phyloP scores from a whole-genome alignment of 2,113 vertebrate genomes.

The Zosterops japonicus region DNA sequence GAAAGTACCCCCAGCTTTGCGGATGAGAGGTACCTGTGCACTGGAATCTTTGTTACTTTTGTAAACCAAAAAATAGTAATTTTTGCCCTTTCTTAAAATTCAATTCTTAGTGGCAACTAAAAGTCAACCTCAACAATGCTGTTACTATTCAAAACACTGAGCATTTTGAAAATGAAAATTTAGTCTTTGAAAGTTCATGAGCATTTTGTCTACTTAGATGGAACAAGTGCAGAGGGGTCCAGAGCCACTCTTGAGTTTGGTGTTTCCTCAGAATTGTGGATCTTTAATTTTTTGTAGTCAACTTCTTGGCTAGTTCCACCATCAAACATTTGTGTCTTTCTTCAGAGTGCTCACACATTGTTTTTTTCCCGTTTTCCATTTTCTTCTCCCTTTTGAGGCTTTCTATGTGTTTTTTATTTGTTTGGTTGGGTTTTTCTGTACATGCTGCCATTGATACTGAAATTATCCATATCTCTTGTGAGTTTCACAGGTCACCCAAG shows the following conservation, averaged over 20 bases:
- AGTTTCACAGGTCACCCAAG: too few relatives aligned
- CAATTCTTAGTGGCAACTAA: background rate
- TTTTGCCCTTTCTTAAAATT: background rate
- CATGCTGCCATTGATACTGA: background rate
- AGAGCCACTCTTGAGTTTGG: background rate
- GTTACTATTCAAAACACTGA: background rate
- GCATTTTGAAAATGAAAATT: background rate
- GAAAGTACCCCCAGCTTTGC: background rate
- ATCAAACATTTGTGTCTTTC: background rate
- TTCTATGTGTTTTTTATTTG: background rate
- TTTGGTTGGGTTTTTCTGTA: background rate
- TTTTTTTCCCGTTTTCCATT: background rate
- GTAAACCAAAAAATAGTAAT: background rate
- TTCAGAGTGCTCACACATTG: background rate
- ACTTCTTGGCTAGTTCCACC: background rate
- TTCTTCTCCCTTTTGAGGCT: background rate
- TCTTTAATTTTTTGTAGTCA: background rate
- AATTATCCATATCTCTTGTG: background rate
- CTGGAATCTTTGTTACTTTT: background rate
- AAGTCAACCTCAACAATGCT: background rate
- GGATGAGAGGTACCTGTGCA: background rate
- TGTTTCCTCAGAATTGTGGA: background rate
- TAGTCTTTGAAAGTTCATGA: background rate
- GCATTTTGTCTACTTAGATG: background rate
- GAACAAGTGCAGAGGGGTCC: background rate